Conservation (phyloP, 2,797 vertebrate genomes). For the Sebastes diaconus region DNA sequence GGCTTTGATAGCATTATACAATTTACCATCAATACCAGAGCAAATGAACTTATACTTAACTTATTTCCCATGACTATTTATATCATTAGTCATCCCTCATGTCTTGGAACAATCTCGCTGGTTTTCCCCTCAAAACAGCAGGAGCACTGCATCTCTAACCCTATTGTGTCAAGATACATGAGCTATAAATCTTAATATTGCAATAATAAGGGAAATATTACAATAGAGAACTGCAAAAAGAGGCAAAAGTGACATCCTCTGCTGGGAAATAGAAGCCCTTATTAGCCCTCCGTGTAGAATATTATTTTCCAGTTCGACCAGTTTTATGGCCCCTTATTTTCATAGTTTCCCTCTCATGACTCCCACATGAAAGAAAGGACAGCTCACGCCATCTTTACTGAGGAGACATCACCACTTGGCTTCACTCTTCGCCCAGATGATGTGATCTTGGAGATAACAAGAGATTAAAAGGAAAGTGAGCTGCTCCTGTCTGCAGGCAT, state of each 20-base stretch:
- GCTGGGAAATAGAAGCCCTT: constrained; percentile 59
- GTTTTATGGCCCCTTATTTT: constrained; percentile 65
- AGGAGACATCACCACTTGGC: constrained; percentile 55
- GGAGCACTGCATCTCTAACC: constrained; percentile 36
- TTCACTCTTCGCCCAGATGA: constrained; percentile 34
- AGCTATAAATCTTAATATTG: constrained; percentile 61
- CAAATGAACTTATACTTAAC: background rate
- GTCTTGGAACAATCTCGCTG: background rate
- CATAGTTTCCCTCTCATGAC: constrained; percentile 56
- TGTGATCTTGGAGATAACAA: constrained; percentile 40
- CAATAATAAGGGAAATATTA: constrained; percentile 38
- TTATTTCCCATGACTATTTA: background rate
- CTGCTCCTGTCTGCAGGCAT: constrained; percentile 1
- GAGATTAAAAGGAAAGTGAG: constrained; percentile 24
- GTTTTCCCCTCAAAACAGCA: constrained; percentile 33
- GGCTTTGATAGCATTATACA: background rate
- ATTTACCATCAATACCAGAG: background rate
- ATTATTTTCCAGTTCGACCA: constrained; percentile 58
- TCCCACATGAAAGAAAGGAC: constrained; percentile 75
- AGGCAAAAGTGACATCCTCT: constrained; percentile 51
- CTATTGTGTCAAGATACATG: constrained; percentile 47
- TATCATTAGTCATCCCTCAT: background rate
- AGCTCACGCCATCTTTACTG: constrained; percentile 61
- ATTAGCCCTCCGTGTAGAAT: constrained; percentile 74
- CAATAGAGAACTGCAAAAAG: constrained; percentile 43